Conservation (phyloP, 2,113 vertebrate species). For the Trogon surrucura region DNA sequence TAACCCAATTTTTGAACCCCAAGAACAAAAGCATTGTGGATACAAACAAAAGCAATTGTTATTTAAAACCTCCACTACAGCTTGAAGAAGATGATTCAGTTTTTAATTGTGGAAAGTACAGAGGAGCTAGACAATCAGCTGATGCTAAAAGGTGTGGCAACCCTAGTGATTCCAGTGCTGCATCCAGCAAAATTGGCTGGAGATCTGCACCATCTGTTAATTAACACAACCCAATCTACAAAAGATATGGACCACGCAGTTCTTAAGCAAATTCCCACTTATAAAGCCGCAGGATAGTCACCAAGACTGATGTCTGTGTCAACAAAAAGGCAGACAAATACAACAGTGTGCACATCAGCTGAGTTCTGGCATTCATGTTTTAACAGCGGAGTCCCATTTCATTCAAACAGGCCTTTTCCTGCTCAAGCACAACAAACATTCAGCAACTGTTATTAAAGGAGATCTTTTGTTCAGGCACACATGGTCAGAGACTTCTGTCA, state of each 20-base stretch:
- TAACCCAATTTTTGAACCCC: not conserved
- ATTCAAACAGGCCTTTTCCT: slow-evolving; percentile 29
- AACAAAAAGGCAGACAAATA: slow-evolving; percentile 15
- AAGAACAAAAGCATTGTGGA: not conserved
- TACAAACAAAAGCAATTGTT: not conserved
- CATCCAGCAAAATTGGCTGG: not conserved
- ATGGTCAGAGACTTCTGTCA: not conserved
- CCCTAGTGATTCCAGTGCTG: not conserved
- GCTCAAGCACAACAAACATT: not conserved
- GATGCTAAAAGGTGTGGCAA: not conserved
- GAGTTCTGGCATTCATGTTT: not conserved
- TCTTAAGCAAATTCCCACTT: not conserved
- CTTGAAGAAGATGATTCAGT: not conserved
- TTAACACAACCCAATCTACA: not conserved
- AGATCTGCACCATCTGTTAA: not conserved
- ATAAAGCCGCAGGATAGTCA: not conserved
- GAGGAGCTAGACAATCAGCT: not conserved
- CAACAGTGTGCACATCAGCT: slow-evolving; percentile 17
- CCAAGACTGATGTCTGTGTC: not conserved
- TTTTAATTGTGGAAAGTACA: not conserved
- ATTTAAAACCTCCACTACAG: not conserved
- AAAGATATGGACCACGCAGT: not conserved
- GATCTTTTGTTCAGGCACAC: not conserved
- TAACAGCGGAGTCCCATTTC: not conserved
- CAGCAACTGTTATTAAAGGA: not conserved